These are phyloP conservation scores for Pseudococcus jackbeardsleyi DNA, from an alignment of 2,888 invertebrate species.

Conservation along the genomic window DNA sequence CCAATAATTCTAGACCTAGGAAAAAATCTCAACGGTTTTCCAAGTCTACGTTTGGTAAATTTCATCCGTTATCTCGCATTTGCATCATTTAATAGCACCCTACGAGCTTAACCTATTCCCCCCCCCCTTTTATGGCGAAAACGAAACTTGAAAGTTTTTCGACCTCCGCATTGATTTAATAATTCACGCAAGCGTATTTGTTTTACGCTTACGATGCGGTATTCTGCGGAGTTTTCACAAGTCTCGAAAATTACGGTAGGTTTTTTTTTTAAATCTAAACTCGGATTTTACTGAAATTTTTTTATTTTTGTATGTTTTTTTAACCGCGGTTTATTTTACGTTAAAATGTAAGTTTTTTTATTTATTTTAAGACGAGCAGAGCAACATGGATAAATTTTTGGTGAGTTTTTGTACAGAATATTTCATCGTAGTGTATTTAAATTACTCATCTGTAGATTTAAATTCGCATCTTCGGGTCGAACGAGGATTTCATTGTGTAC, in stretches of 20 bases:
- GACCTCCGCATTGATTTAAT: slow-evolving; percentile 56
- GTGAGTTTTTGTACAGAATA: background rate
- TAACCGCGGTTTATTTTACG: background rate
- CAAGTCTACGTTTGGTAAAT: background rate
- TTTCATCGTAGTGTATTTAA: background rate
- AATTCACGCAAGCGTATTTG: slow-evolving; percentile 54
- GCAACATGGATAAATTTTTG: slow-evolving; percentile 36
- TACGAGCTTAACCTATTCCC: background rate
- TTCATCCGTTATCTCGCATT: background rate
- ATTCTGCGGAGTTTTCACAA: slow-evolving; percentile 29
- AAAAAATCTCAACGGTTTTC: background rate
- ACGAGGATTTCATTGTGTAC: no score
- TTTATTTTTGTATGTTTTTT: slow-evolving; percentile 1
- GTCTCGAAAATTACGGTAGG: slow-evolving; percentile 34
- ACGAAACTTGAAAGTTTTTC: slow-evolving; percentile 48
- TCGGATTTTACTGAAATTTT: background rate
- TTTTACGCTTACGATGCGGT: slow-evolving; percentile 20
- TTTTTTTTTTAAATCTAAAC: background rate
- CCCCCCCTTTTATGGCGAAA: background rate
- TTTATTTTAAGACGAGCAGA: no score
- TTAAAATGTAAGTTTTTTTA: background rate
- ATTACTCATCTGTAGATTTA: background rate
- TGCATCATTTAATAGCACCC: slow-evolving; percentile 21
- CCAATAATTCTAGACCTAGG: background rate
- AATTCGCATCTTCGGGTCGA: no score